A percentile compares a stretch with the other conserved stretches of the same genome.
phyloP scores from a whole-genome alignment of 35 echinoderm and acorn worm genomes.

The Hemicentrotus pulcherrimus region DNA sequence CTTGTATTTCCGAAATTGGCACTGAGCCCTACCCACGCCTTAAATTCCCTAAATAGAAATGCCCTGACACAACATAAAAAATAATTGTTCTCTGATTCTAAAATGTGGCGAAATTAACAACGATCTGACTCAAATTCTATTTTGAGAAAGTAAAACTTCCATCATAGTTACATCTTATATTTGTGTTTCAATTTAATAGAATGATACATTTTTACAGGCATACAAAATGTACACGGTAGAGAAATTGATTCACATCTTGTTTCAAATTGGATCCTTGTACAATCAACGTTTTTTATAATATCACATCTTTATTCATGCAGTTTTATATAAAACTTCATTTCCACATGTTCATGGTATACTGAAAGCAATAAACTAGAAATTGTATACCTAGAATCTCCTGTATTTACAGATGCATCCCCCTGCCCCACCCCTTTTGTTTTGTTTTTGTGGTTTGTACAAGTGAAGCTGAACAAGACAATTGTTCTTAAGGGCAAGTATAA shows the following conservation, averaged over 20 bases:
- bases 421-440: not conserved
- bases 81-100: not conserved
- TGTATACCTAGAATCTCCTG: too few relatives aligned
- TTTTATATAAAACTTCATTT: too few relatives aligned
- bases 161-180: too few relatives aligned
- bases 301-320: too few relatives aligned
- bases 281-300: too few relatives aligned
- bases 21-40: not conserved
- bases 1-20: not conserved
- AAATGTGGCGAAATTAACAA: not conserved
- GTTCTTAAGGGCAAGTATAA: not conserved
- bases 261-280: too few relatives aligned
- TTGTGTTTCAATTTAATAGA: too few relatives aligned
- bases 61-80: not conserved
- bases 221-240: not conserved
- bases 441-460: too few relatives aligned
- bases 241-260: too few relatives aligned
- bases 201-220: not conserved
- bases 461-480: too few relatives aligned
- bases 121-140: not conserved
- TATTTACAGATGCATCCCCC: not conserved
- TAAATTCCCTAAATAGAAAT: not conserved
- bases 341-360: too few relatives aligned
- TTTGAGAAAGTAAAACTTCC: not conserved
- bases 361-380: too few relatives aligned